These are phyloP conservation scores for Orthonyx spaldingii DNA, from an alignment of 2,113 vertebrate species.

Conservation along the genomic window DNA sequence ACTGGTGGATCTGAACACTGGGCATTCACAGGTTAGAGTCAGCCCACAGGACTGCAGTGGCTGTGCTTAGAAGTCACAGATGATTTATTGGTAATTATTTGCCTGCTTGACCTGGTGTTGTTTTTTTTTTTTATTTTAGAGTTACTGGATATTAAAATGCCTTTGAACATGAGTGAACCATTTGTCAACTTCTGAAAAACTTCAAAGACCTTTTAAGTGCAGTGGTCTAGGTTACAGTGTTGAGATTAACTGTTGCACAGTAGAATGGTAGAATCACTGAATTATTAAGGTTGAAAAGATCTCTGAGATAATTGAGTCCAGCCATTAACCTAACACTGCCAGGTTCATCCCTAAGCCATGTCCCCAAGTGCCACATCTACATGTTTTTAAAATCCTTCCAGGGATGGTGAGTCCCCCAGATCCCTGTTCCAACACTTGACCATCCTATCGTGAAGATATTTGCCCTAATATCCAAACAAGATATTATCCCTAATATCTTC, in stretches of 20 bases:
- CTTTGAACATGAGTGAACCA: not conserved
- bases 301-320: not conserved
- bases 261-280: not conserved
- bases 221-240: not conserved
- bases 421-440: not conserved
- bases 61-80: not conserved
- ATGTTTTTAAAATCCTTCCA: not conserved
- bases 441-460: not conserved
- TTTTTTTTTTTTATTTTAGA: not conserved
- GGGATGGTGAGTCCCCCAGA: not conserved
- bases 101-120: not conserved
- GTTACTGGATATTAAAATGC: not conserved
- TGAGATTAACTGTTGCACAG: not conserved
- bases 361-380: not conserved
- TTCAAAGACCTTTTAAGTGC: not conserved
- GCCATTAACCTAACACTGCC: not conserved
- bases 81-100: not conserved
- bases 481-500: too few species aligned
- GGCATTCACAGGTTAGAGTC: not conserved
- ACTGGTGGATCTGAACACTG: rapidly evolving
- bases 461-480: not conserved
- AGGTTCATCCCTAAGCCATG: not conserved
- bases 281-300: not conserved
- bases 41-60: not conserved
- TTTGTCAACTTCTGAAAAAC: not conserved